A percentile compares a stretch with the other conserved stretches of the same genome.
phyloP scores from a whole-genome alignment of 1,140 invertebrate genomes.

The Chrysomallon squamiferum region DNA sequence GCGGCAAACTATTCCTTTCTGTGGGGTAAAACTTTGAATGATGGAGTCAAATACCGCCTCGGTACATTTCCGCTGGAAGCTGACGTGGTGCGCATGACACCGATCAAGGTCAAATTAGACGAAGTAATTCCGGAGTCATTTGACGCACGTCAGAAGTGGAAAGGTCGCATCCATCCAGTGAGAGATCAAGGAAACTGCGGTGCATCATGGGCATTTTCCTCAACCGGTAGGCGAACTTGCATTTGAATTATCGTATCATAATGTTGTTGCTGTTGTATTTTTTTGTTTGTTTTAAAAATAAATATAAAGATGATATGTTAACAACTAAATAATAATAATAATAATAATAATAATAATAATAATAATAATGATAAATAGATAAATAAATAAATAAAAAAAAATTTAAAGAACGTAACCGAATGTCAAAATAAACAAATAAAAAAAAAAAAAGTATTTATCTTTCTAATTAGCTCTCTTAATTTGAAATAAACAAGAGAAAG shows the following conservation, averaged over 20 bases:
- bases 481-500: no score
- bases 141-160: slow-evolving; percentile 79
- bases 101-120: slow-evolving; percentile 59
- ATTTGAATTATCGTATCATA: neutral
- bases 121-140: slow-evolving; percentile 68
- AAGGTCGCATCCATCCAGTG: slow-evolving; percentile 73
- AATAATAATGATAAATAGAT: no score
- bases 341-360: no score
- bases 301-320: no score
- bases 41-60: slow-evolving; percentile 78
- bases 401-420: no score
- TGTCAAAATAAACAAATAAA: no score
- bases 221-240: slow-evolving; percentile 66
- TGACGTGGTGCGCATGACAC: slow-evolving; percentile 64
- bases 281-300: no score
- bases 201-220: slow-evolving; percentile 91
- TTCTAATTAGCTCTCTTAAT: no score
- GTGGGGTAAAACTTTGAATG: slow-evolving; percentile 81
- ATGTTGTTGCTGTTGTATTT: no score
- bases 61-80: slow-evolving; percentile 69
- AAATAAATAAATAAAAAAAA: no score
- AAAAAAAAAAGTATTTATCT: no score
- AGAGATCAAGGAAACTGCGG: slow-evolving; percentile 90
- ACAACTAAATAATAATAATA: no score
- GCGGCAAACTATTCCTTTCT: slow-evolving; percentile 83